phyloP scores from a whole-genome alignment of 2,113 vertebrate genomes.

The Microcebus ravelobensis region DNA sequence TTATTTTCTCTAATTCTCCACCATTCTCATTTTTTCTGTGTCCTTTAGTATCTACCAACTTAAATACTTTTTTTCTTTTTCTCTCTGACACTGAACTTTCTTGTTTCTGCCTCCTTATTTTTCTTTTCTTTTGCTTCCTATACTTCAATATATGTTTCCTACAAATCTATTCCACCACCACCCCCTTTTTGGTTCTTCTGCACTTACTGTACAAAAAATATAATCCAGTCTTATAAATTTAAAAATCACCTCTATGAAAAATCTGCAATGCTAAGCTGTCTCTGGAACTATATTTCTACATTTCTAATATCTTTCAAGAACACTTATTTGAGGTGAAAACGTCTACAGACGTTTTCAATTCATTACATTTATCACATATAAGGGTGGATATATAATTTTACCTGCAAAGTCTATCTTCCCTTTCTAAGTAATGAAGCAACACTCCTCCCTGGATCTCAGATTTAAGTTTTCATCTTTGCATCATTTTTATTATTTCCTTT shows the following conservation, averaged over 20 bases:
- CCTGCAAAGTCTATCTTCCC: background rate
- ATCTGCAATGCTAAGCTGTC: background rate
- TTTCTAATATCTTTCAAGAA: background rate
- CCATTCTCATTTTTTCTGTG: background rate
- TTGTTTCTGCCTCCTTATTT: background rate
- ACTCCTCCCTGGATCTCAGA: background rate
- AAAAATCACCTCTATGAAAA: background rate
- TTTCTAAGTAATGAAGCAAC: background rate
- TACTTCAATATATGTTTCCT: background rate
- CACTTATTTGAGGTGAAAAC: background rate
- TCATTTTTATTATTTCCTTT: background rate
- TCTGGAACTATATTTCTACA: constrained; percentile 3
- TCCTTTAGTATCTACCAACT: background rate
- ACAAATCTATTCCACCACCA: background rate
- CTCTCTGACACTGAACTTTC: background rate
- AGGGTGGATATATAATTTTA: constrained; percentile 5
- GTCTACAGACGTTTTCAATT: background rate
- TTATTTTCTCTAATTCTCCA: background rate
- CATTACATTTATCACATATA: background rate
- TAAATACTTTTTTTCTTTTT: background rate
- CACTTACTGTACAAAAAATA: background rate
- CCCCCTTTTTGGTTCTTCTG: background rate
- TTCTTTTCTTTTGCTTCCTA: background rate
- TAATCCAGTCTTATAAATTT: background rate
- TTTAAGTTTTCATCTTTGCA: background rate